phyloP scores from a whole-genome alignment of 2,113 vertebrate species.

The Sakesphorus luctuosus region DNA sequence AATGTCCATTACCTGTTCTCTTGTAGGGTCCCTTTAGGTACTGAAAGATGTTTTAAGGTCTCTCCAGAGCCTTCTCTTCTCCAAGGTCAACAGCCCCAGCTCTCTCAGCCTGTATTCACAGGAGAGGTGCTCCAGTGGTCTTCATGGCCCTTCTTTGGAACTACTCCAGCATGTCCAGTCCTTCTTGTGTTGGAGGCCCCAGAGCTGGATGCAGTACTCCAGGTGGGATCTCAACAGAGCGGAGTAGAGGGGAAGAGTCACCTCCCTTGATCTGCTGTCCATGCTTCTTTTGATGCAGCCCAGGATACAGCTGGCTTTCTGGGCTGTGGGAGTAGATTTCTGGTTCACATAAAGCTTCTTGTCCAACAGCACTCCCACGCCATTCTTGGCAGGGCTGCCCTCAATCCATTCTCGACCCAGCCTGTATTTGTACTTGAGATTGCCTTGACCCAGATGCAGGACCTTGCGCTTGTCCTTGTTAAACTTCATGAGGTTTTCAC shows the following conservation, averaged over 20 bases:
- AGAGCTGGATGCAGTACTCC: not conserved
- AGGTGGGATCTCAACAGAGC: too few relatives aligned
- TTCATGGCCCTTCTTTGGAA: not conserved
- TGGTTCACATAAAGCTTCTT: not conserved
- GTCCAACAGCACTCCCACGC: not conserved
- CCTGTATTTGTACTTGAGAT: not conserved
- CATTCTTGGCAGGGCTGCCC: too few relatives aligned
- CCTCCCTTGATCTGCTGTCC: not conserved
- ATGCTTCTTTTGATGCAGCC: not conserved
- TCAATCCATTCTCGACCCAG: not conserved
- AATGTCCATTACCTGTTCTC: not conserved
- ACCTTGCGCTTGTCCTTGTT: not conserved
- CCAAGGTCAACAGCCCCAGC: not conserved
- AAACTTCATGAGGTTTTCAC: not conserved
- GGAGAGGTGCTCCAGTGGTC: not conserved
- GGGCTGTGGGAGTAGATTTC: not conserved
- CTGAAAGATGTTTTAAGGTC: not conserved
- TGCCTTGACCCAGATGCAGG: not conserved
- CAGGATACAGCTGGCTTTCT: not conserved
- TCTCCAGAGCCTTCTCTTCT: not conserved
- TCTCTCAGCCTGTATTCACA: not conserved
- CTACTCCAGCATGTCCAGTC: not conserved
- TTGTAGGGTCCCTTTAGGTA: not conserved
- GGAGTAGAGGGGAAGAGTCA: not conserved
- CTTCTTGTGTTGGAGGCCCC: not conserved